These are phyloP conservation scores for Takifugu flavidus DNA, from an alignment of 2,113 vertebrate genomes.

Conservation along the genomic window DNA sequence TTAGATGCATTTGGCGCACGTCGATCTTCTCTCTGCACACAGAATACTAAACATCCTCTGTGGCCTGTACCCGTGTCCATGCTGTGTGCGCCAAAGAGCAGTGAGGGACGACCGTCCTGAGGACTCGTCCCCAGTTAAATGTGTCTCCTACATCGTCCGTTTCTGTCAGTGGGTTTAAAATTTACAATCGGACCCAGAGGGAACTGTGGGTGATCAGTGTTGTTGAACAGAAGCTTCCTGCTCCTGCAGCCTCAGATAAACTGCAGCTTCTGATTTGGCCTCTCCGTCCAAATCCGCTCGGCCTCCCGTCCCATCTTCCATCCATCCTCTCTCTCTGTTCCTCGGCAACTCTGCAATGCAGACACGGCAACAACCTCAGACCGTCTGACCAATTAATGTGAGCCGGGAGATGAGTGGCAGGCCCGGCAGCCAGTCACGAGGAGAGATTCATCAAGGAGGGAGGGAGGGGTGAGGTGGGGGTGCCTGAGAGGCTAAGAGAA, in stretches of 20 bases:
- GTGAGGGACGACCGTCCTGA: too few species aligned
- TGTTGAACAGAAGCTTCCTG: slow-evolving; percentile 26
- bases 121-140: not conserved
- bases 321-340: slow-evolving; percentile 30
- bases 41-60: slow-evolving; percentile 52
- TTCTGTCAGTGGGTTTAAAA: slow-evolving; percentile 27
- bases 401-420: slow-evolving; percentile 65
- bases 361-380: slow-evolving; percentile 72
- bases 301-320: slow-evolving; percentile 15
- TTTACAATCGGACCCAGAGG: slow-evolving; percentile 45
- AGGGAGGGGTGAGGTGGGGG: slow-evolving; percentile 1
- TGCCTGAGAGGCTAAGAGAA: slow-evolving; percentile 27
- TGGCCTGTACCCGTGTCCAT: slow-evolving; percentile 30
- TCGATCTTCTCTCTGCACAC: slow-evolving; percentile 32
- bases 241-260: slow-evolving; percentile 35
- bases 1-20: slow-evolving; percentile 50
- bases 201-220: slow-evolving; percentile 10
- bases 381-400: slow-evolving; percentile 66
- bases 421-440: slow-evolving; percentile 58
- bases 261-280: slow-evolving; percentile 39
- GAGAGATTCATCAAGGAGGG: slow-evolving; percentile 36
- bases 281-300: slow-evolving; percentile 39
- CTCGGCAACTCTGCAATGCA: slow-evolving; percentile 69
- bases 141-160: slow-evolving; percentile 27
- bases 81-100: slow-evolving; percentile 11